Conservation (phyloP, 2,113 vertebrate genomes). For the Agelaius tricolor region DNA sequence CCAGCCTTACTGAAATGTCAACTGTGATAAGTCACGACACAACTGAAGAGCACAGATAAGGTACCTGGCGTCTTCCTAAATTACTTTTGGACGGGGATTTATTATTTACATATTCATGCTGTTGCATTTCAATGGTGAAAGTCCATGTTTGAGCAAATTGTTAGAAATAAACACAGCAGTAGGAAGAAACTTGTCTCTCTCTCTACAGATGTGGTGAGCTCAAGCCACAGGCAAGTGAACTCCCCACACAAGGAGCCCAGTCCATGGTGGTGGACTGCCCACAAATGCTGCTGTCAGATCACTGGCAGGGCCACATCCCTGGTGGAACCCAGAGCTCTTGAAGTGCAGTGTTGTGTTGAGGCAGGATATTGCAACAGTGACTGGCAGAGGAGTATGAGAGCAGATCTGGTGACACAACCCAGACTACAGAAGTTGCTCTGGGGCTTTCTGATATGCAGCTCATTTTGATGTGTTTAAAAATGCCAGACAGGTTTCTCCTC, state of each 20-base stretch:
- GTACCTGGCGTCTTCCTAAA: background rate
- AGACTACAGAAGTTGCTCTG: background rate
- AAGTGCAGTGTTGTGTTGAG: background rate
- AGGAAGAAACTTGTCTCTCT: background rate
- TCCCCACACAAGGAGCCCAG: background rate
- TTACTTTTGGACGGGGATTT: background rate
- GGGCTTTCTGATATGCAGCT: background rate
- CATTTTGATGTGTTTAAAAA: background rate
- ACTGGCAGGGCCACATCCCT: too few relatives aligned
- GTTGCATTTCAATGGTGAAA: background rate
- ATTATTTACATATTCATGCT: conserved; percentile 14
- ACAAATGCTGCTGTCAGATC: background rate
- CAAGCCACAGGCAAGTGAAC: background rate
- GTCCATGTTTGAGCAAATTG: background rate
- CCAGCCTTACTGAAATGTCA: conserved; percentile 40
- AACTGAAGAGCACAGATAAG: conserved; percentile 5
- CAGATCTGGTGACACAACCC: background rate
- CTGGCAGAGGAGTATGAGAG: background rate
- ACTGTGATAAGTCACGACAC: background rate
- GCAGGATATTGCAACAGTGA: background rate
- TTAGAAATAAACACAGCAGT: background rate
- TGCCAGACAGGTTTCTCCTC: background rate
- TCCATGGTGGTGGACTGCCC: background rate
- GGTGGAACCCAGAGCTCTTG: background rate
- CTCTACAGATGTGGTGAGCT: background rate